Percentiles rank a stretch among this genome's conserved stretches.
These are phyloP conservation scores for Lysandra bellargus DNA, from an alignment of 2,888 invertebrate species.

Conservation along the genomic window DNA sequence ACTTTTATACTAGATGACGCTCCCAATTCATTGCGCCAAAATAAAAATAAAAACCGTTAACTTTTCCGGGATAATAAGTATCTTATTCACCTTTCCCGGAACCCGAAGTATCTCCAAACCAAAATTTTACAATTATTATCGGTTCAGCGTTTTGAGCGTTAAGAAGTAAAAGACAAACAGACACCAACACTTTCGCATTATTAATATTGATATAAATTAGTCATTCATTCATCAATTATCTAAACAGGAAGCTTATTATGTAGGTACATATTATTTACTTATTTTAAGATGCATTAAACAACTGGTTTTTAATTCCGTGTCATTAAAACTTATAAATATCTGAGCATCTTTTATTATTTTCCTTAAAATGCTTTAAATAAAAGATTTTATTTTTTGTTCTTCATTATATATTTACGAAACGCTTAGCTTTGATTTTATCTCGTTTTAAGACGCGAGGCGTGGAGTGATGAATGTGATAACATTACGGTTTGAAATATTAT, in stretches of 20 bases:
- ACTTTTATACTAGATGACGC: too few species aligned
- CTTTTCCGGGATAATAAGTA: too few species aligned
- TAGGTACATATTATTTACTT: background rate
- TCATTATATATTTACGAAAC: conserved; percentile 1
- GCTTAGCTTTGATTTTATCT: conserved; percentile 12
- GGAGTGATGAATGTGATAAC: conserved; percentile 10
- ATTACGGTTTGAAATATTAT: conserved; percentile 22
- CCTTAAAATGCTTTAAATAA: background rate
- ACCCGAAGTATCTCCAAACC: too few species aligned
- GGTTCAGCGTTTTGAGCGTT: too few species aligned
- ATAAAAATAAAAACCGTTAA: too few species aligned
- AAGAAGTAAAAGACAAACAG: too few species aligned
- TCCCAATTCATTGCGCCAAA: too few species aligned
- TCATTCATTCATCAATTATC: background rate
- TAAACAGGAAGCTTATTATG: background rate
- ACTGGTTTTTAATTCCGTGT: background rate
- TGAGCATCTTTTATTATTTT: background rate
- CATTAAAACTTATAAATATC: background rate
- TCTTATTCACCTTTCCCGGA: too few species aligned
- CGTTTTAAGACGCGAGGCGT: conserved; percentile 1
- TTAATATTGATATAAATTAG: too few species aligned
- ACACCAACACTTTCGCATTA: too few species aligned
- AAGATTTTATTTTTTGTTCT: background rate
- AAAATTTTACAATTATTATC: too few species aligned
- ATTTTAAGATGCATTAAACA: background rate